These are phyloP conservation scores for Iphiclides podalirius DNA, from an alignment of 2,888 invertebrate species.

Conservation along the genomic window DNA sequence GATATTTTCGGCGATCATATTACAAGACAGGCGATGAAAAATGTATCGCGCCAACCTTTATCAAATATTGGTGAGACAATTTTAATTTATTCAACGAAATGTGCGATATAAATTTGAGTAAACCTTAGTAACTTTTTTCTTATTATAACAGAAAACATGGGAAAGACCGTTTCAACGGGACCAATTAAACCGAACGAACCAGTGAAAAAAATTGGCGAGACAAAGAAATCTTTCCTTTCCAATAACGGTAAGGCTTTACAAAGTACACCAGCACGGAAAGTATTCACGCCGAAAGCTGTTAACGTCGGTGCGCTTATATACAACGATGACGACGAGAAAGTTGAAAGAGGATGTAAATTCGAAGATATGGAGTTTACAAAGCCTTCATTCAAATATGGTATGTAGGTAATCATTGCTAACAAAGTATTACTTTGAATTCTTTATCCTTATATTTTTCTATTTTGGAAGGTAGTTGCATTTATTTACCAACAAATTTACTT, in stretches of 20 bases:
- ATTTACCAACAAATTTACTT: not conserved
- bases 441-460: too few species aligned
- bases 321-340: constrained; percentile 45
- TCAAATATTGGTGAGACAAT: constrained; percentile 57
- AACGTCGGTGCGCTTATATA: constrained; percentile 62
- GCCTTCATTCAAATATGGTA: constrained; percentile 55
- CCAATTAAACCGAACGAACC: constrained; percentile 64
- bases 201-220: constrained; percentile 50
- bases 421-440: too few species aligned
- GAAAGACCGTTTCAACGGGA: constrained; percentile 52
- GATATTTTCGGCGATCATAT: constrained; percentile 63
- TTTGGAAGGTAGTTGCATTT: too few species aligned
- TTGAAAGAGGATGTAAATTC: constrained; percentile 11
- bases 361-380: constrained; percentile 63
- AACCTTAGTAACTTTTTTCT: too few species aligned
- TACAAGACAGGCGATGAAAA: constrained; percentile 51
- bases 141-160: constrained; percentile 60
- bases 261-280: constrained; percentile 55
- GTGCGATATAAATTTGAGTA: too few species aligned
- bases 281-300: constrained; percentile 53
- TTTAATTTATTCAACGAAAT: too few species aligned
- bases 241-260: constrained; percentile 62
- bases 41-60: constrained; percentile 62
- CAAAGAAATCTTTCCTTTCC: constrained; percentile 62
- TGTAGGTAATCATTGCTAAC: too few species aligned